Percentiles rank a stretch among this genome's conserved stretches.
Conservation (phyloP, 2,888 invertebrate genomes). For the Oligia fasciuncula region DNA sequence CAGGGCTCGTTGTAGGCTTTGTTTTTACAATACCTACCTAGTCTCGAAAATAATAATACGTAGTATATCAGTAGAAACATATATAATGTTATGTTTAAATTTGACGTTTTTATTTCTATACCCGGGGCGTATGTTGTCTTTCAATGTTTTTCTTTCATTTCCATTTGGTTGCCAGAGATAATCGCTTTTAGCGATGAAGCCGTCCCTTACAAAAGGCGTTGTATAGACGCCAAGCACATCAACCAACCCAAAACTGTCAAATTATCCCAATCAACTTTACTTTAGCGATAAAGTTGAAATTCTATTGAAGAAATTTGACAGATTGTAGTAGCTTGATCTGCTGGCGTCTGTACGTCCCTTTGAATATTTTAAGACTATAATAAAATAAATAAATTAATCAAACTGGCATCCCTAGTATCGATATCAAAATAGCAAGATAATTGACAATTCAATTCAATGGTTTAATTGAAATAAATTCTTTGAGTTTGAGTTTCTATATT, state of each 20-base stretch:
- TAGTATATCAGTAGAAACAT: neutral
- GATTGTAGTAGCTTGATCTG: no score
- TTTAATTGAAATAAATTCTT: no score
- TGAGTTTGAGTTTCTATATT: neutral
- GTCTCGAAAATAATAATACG: neutral
- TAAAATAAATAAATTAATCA: neutral
- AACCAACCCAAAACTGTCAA: no score
- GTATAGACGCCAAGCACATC: no score
- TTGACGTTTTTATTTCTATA: slow-evolving; percentile 7
- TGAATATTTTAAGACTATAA: slow-evolving; percentile 2
- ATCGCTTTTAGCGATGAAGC: slow-evolving; percentile 6
- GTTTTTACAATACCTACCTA: slow-evolving; percentile 2
- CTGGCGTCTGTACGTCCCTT: neutral
- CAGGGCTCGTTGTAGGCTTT: slow-evolving; percentile 11
- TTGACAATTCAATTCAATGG: no score
- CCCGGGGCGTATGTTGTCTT: slow-evolving; percentile 9
- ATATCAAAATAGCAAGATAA: neutral
- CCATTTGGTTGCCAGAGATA: neutral
- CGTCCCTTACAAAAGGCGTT: neutral
- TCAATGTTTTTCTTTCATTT: slow-evolving; percentile 21
- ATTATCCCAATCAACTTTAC: no score
- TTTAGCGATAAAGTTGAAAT: no score
- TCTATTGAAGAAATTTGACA: no score
- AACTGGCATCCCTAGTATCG: neutral
- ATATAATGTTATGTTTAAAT: neutral